Base-by-base conservation (phyloP, 2,797 vertebrate genomes). In the Bovichtus variegatus region DNA sequence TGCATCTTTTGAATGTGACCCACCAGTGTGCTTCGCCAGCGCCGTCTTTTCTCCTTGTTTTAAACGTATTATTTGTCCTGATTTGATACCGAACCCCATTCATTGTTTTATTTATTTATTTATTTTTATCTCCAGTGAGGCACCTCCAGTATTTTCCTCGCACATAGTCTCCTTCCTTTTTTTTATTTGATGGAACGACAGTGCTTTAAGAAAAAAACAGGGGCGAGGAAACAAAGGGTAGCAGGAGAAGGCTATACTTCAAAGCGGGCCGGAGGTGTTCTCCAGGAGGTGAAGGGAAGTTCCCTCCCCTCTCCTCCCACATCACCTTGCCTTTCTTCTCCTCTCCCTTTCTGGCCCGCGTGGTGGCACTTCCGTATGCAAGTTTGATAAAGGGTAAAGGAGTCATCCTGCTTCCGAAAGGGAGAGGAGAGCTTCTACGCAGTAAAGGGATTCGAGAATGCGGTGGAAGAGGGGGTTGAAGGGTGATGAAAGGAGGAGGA, bases 341-440 rank as follows among this genome's bases (percentile, higher is more conserved):
- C 27, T 63, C 66, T 76, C 41, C 13, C 57, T 83, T 10, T 31
- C 71, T 46, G 66, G 47, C 63, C 78, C n/a, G 57, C 6, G n/a
- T 68, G 25, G 70, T 65, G 82, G 59, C 78, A 80, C 86, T 78
- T 84, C 80, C 49, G 67, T 81, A 77, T 88, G 76, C 60, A 87
- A 80, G 83, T 89, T 90, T 91, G 74, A 87, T 89, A 84, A 89
- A 88, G 74, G 78, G 72, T 82, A 82, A 85, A 87, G 59, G 61
- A 83, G 81, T 85, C 80, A 73, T 86, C 68, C 57, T 46, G 68
- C 63, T 64, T 80, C 27, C 49, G 55, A 64, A 79, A 43, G 38
- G 34, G 64, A 73, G 81, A 63, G 57, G n/a, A 65, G 58, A 67
- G 53, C 36, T 75, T 66, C 40, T 6, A 29, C 40, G 47, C 58